Evolutionary conservation across 2,888 invertebrate genomes (phyloP), one percentile per base, ranked within the genome.

Genomic region (Galerucella nymphaeae): DNA sequence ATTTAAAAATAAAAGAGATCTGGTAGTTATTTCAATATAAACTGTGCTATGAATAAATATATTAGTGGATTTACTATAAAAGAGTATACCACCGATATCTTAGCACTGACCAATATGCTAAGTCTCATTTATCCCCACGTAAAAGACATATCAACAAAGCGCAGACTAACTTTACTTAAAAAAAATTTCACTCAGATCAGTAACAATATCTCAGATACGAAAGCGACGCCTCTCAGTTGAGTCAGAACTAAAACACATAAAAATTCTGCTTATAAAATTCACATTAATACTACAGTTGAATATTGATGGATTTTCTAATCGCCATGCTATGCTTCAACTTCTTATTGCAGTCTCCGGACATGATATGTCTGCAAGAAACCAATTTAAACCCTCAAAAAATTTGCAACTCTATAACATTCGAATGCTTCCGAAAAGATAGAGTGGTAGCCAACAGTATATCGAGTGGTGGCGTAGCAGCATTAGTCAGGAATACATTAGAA

Each of bases 311-410:
- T 42, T 42, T 42, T 11, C 11, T 11, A 10, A 42, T 8, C 11
- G 42, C 42, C 9, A 0, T 42, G 6, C 42, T 42, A 42, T 42
- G 42, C 42, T 8, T 11, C 42, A 42, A 42, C 42, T 4, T 42
- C 42, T 42, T 11, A 42, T 42, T 42, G 42, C 2, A 42, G 4
- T 42, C 42, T 11, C 42, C 42, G 48, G 48, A 8, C 48, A 48
- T 11, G 14, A 48, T 48, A 48, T 48, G 48, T 48, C 42, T 48
- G 48, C 48, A 48, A 48, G 48, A 48, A 48, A 48, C 48, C 48
- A 48, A 14, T 48, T 8, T 48, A 48, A 48, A 48, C 13, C 48
- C 48, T 48, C 48, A 48, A 48, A 48, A 48, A 48, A 48, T 48
- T 11, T 48, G 14, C 14, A 1, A 48, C 48, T 48, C 41, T 4